Evolutionary conservation across 2,797 vertebrate species (phyloP), one percentile per base, ranked within the genome.

Genomic region (Diplodus puntazzo): DNA sequence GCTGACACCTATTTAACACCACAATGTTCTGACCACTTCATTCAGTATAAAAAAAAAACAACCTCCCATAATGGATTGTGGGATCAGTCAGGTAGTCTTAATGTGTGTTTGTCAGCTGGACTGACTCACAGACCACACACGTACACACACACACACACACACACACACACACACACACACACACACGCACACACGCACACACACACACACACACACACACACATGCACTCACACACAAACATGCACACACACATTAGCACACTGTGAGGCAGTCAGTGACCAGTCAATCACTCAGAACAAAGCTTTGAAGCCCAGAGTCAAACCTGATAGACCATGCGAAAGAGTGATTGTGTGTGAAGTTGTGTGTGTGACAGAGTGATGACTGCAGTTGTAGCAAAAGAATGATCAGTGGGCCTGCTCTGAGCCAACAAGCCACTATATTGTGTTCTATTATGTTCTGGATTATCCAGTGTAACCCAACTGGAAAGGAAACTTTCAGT

Each of bases 261-360:
- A 74, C 77, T 68, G 84, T 46, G 71, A 79, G 67, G 66, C 60
- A 88, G 83, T 34, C 74, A 30, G 84, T 73, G 93, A 89, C 71
- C 83, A 86, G 81, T 92, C 90, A 89, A 89, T 92, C 91, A 93
- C 58, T 90, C 87, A 87, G 85, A 87, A 88, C 84, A 88, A 83
- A 87, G 88, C 90, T 83, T 62, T 84, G 81, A 84, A 88, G 85
- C 80, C 69, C 67, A 62, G 64, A 84, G 88, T 87, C 84, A 92
- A 77, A 87, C 87, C 78, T 90, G 81, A 88, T 79, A 69, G 86
- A 90, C 80, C 91, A 88, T 77, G 82, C 88, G 87, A 89, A 82
- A 62, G 80, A 84, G 78, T 84, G 89, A 75, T 72, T 86, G 70
- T 85, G 30, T 79, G 85, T 53, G 52, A 52, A 71, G 17, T 30